Evolutionary conservation across 2,888 invertebrate genomes (phyloP), one percentile per base, ranked within the genome.

Genomic region (Drosophila longiperda): DNA sequence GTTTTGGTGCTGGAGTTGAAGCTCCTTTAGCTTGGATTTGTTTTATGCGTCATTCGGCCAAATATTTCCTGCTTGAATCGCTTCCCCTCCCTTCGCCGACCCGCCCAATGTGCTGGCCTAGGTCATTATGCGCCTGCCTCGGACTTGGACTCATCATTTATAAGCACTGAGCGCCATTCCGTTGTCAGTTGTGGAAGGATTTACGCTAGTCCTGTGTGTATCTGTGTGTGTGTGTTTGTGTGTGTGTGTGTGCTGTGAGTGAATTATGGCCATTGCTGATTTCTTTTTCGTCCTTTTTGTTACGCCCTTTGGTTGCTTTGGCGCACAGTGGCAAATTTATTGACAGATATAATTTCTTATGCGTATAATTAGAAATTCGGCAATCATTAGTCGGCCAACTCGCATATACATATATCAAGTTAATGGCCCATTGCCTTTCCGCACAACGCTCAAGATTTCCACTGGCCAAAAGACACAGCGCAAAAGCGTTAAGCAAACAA

Each of bases 311-410:
- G 59, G 34, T 42, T 42, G 40, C 32, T 29, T 12, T 29, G 26
- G 38, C 55, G 70, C 61, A 66, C 89, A 90, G 89, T 88, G 89
- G 90, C 89, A 90, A 89, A 90, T 90, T 89, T 90, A 90, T 90
- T 89, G 89, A 90, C 89, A 90, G 89, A 88, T 87, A 90, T 90
- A 89, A 90, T 90, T 90, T 88, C 88, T 80, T 84, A 87, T 84
- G 83, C 79, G 83, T 90, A 89, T 90, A 90, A 90, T 89, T 90
- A 90, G 88, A 89, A 89, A 89, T 88, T 88, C 89, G 87, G 88
- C 82, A 89, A 90, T 90, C 87, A 90, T 90, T 90, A 86, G 82
- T 79, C 85, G 82, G 57, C 65, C 76, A 70, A 38, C 66, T 72
- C 75, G 57, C 80, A 87, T 88, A 84, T 86, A 88, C 82, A 87